phyloP scores from a whole-genome alignment of 2,113 vertebrate species.

The Isurus oxyrinchus region DNA sequence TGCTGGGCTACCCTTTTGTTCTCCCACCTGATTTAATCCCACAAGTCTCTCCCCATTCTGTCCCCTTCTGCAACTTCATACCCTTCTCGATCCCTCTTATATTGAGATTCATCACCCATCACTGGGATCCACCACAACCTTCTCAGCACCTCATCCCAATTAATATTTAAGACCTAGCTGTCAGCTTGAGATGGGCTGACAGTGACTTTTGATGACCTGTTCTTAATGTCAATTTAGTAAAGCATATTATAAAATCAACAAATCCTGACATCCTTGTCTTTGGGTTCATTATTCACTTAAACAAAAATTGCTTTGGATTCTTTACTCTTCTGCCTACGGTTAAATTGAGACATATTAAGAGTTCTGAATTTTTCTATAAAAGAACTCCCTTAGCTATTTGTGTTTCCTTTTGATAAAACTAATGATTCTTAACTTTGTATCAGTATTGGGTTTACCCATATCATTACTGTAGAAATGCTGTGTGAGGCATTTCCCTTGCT shows the following conservation, averaged over 20 bases:
- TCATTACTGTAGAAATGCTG: slow-evolving; percentile 69
- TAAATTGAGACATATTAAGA: not conserved
- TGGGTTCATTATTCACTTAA: not conserved
- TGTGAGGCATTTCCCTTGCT: slow-evolving; percentile 70
- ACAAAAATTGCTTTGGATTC: not conserved
- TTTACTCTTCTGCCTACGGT: not conserved
- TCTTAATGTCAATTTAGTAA: not conserved
- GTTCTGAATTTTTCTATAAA: not conserved
- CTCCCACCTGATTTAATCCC: not conserved
- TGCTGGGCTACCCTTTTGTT: not conserved
- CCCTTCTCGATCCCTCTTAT: not conserved
- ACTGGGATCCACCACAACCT: not conserved
- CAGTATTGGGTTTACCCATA: slow-evolving; percentile 74
- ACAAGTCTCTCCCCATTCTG: not conserved
- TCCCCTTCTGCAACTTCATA: not conserved
- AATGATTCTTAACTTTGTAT: slow-evolving; percentile 44
- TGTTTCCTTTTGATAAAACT: not conserved
- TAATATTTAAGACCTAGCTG: not conserved
- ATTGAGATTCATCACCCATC: not conserved
- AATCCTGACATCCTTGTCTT: not conserved
- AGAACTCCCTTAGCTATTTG: not conserved
- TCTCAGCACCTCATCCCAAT: not conserved
- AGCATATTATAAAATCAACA: not conserved
- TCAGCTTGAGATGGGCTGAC: no score
- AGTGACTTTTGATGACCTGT: not conserved